Evolutionary conservation across 2,797 vertebrate genomes (phyloP), one percentile per base, ranked within the genome.

Genomic region (Cephalopachus bancanus): DNA sequence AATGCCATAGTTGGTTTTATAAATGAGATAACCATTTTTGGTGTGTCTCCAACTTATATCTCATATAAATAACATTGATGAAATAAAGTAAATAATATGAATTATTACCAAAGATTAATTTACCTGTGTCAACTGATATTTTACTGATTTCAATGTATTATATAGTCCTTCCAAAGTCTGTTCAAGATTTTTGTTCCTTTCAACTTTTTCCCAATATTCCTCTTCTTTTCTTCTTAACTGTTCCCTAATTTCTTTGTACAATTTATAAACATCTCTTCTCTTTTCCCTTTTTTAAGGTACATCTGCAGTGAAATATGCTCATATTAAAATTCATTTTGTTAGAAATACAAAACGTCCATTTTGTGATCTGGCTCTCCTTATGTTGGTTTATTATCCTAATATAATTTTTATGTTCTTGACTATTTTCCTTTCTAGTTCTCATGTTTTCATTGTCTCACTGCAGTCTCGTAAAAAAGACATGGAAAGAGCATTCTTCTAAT

Each of bases 261-360:
- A 98, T 95, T 98, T 99, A 97, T 99, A 98, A 88, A 98, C 96
- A 72, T 98, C 99, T 88, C 98, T 98, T 37, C 99, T 99, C 93
- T 99, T 99, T 94, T 99, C 99, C 99, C 98, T 99, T 99, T 98
- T 99, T 99, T 91, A 99, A 98, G 95, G 99, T 98, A 98, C 99
- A 99, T 97, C 99, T 99, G 92, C 14, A 28, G 94, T 96, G 96
- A 96, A 96, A 97, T 9, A 3, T 9, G n/a, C 67, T 24, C 22
- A 93, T 69, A 49, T 95, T 60, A 93, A 75, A 53, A 81, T 60
- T 28, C 7, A 24, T 22, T 87, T 83, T 53, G 1, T 88, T 83
- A 91, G 22, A 71, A 84, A 93, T 72, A 59, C 51, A 76, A 83
- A 64, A 28, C 17, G 26, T 33, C 74, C 24, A 87, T n/a, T 67